These are phyloP conservation scores for Babyrousa celebensis DNA, from an alignment of 2,797 vertebrate genomes.

Conservation along the genomic window DNA sequence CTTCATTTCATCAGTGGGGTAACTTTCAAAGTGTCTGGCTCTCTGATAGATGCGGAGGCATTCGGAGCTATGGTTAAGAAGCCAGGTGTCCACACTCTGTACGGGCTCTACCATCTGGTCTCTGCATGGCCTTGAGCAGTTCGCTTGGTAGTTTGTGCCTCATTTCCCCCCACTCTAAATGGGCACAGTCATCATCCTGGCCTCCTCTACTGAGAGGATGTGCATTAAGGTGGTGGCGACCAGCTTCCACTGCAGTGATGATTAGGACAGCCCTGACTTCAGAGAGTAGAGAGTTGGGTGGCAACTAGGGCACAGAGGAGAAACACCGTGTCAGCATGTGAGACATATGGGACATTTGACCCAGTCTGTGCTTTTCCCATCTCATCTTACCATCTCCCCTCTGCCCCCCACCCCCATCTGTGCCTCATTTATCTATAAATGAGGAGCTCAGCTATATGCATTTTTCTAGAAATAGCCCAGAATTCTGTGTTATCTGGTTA, in stretches of 20 bases:
- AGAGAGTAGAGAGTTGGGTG: not conserved
- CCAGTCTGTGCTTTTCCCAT: not conserved
- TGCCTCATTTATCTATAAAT: conserved; percentile 7
- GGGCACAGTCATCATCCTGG: not conserved
- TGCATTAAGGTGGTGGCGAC: not conserved
- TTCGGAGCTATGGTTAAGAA: not conserved
- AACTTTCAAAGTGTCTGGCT: not conserved
- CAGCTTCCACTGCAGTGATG: not conserved
- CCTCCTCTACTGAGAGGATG: not conserved
- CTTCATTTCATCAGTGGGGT: not conserved
- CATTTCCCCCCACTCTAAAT: not conserved
- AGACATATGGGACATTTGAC: not conserved
- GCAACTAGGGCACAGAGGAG: not conserved
- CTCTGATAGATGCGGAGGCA: not conserved
- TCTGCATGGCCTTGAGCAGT: not conserved
- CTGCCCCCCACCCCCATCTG: fast-evolving
- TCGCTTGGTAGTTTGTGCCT: not conserved
- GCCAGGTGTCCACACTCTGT: not conserved
- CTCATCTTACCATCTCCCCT: not conserved
- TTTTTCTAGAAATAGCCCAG: not conserved
- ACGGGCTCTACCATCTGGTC: not conserved
- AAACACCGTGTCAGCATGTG: not conserved
- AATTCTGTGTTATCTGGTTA: not conserved
- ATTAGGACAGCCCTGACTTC: not conserved
- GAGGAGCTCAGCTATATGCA: not conserved